Base-by-base conservation (phyloP, 2,888 invertebrate genomes). In the Caenorhabditis panamensis region DNA sequence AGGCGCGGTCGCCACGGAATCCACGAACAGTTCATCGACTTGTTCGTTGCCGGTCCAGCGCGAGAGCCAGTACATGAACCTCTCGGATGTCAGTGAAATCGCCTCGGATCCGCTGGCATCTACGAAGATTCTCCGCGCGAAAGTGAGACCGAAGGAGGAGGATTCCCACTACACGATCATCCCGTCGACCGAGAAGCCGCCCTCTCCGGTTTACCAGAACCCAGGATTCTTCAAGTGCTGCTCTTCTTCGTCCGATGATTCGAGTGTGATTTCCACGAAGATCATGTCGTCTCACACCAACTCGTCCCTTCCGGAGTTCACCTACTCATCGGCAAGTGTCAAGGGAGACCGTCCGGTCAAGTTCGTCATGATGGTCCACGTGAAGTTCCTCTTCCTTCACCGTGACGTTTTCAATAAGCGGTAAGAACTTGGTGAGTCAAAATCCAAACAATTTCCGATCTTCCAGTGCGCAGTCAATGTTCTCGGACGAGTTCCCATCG, bases 401-500 rank as follows among this genome's bases (percentile, higher is more conserved):
- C 22, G 20, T 5, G 72, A 79, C 22, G 28, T 51, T 36, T 51
- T 44, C 24, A 16, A 49, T 13, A 62, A 58, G 49, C 37, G 59
- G 78, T 78, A 9, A 26, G 31, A n/a, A 24, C 13, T 41, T 41
- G 2, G 9, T 6, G 2, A 11, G 41, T 13, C 13, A 41, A 13
- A 6, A 6, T 41, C 13, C 41, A 11, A 6, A 6, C 41, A 13
- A 6, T 11, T 41, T 11, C 1, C 26, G 16, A 16, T 53, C 4
- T 62, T 56, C 13, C 68, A 76, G 76, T 5, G 58, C 26, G 6
- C 68, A 77, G 44, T 51, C 69, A 8, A 41, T n/a, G 9, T 77
- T 68, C 51, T 56, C 20, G n/a, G 77, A 77, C 24, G 77, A 77
- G 49, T 77, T 77, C 28, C 20, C 63, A 8, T 64, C 77, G 49